phyloP scores from a whole-genome alignment of 2,888 invertebrate species.

The Cephus nigrinus region DNA sequence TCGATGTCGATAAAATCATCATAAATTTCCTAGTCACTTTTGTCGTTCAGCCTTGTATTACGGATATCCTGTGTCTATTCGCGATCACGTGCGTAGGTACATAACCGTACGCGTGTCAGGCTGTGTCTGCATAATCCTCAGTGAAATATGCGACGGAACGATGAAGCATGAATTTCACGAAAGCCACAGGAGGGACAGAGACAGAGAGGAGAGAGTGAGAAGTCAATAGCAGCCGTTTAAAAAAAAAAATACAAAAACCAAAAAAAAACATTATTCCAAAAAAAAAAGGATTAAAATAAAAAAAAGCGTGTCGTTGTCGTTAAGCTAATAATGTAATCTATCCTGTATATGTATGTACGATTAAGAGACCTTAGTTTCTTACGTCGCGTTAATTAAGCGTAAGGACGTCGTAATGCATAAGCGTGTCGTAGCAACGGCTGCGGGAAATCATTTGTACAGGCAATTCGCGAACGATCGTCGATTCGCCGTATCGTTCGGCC shows the following conservation, averaged over 20 bases:
- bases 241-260: background rate
- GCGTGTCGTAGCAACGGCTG: background rate
- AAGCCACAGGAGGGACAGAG: background rate
- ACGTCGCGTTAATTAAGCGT: background rate
- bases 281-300: background rate
- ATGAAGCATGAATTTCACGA: background rate
- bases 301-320: background rate
- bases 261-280: background rate
- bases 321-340: background rate
- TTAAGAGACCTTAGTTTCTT: background rate
- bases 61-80: background rate
- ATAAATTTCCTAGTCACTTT: background rate
- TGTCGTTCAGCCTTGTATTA: background rate
- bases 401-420: background rate
- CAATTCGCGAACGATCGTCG: background rate
- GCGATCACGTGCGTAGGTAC: background rate
- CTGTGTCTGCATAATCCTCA: background rate
- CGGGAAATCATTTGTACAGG: background rate
- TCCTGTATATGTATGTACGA: background rate
- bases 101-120: background rate
- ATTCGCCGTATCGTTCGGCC: background rate
- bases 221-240: background rate
- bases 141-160: background rate
- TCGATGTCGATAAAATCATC: background rate
- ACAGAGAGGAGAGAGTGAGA: background rate